Base-by-base conservation (phyloP, 1,140 invertebrate species). In the Drosophila suzukii region DNA sequence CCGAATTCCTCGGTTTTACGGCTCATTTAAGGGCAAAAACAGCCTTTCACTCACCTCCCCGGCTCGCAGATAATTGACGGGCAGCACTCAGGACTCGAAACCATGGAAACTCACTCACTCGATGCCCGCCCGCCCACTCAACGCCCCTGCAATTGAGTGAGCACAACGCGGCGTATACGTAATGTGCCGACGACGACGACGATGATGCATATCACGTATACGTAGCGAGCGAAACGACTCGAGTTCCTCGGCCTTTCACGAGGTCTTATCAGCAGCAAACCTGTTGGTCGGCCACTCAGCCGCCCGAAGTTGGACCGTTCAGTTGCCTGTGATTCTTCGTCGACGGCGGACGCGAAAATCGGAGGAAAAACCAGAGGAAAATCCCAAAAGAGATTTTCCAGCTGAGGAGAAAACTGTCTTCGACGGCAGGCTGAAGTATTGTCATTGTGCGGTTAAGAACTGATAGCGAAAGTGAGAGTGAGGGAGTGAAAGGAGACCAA, bases 271-370 rank as follows among this genome's bases (percentile, higher is more conserved):
- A 86, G 83, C 61, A 47, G 59, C 56, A 83, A 86, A 86, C 83
- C 83, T 88, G 83, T 88, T 89, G 84, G 83, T 76, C 81, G 70
- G 75, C 65, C 39, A 41, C 24, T 41, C 13, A 44, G 68, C 46
- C 56, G 41, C 74, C 53, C 78, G 47, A 60, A 41, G 32, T 15
- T 20, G 46, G 46, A 20, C 27, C 46, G 59, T 44, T 82, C 83
- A 88, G 83, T 88, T 88, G 79, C 79, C 86, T 83, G 79, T 89
- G 76, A 74, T 80, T 77, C 76, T 75, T 88, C 84, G 76, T 83
- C 66, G 83, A 62, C 72, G 84, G 15, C 78, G 76, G 83, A 88
- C 76, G 80, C 76, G 63, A 62, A 66, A 53, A 59, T 81, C 83
- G 83, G 83, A 75, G 66, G 65, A 51, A 20, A 20, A 15, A 7